Evolutionary conservation across 2,113 vertebrate genomes (phyloP).

Genomic region (Rhinichthys klamathensis): DNA sequence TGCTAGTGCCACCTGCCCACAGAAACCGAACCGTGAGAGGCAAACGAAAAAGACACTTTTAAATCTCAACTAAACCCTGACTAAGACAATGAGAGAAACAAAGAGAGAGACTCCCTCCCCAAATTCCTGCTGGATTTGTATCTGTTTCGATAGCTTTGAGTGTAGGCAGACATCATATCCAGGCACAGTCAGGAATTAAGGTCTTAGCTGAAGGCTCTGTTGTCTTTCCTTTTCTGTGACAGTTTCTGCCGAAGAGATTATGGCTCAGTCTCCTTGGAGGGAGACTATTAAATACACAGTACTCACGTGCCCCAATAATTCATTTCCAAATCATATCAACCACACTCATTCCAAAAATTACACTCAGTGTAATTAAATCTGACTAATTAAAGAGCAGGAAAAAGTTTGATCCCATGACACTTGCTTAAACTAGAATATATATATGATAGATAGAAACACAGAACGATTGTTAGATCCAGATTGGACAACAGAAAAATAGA

Average conservation of each 20-base stretch:
- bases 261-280: constrained; percentile 15
- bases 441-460: not conserved
- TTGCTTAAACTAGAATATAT: constrained; percentile 34
- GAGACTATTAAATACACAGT: constrained; percentile 50
- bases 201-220: constrained; percentile 26
- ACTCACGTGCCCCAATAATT: constrained; percentile 26
- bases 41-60: constrained; percentile 30
- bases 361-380: constrained; percentile 52
- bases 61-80: constrained; percentile 39
- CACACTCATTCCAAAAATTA: constrained; percentile 54
- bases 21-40: constrained; percentile 23
- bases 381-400: constrained; percentile 47
- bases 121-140: constrained; percentile 32
- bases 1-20: constrained; percentile 50
- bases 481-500: no score
- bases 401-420: constrained; percentile 40
- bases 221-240: constrained; percentile 30
- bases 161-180: constrained; percentile 26
- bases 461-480: not conserved
- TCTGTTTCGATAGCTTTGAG: constrained; percentile 17
- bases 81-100: constrained; percentile 1
- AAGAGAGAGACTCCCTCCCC: constrained; percentile 16
- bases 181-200: constrained; percentile 34
- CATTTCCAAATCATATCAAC: constrained; percentile 51
- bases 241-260: constrained; percentile 41